Conservation (phyloP, 30 jellyfish, hydroid and myxozoan genomes). For the Sanderia malayensis region DNA sequence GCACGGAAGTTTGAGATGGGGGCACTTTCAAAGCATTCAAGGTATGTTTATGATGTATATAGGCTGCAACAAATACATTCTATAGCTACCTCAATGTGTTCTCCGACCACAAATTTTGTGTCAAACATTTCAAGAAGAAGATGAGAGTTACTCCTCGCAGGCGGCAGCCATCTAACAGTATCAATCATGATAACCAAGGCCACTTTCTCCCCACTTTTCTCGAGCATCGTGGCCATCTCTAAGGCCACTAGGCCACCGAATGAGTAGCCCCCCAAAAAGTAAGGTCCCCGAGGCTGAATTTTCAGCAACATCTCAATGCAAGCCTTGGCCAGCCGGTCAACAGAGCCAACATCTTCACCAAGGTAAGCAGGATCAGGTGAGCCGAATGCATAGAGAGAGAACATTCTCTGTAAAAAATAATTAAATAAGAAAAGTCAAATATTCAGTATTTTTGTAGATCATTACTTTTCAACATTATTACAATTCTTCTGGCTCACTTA, state of each 20-base stretch:
- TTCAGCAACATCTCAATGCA: conserved; percentile 29
- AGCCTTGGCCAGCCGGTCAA: conserved; percentile 45
- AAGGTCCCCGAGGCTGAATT: conserved; percentile 62
- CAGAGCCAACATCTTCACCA: conserved; percentile 60
- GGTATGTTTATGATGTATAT: too few relatives aligned
- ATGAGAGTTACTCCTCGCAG: conserved; percentile 52
- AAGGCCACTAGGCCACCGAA: conserved; percentile 64
- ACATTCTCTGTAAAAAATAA: conserved; percentile 41
- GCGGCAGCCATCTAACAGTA: conserved; percentile 65
- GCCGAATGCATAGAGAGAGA: conserved; percentile 52
- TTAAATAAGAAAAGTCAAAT: too few relatives aligned
- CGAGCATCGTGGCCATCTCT: conserved; percentile 60
- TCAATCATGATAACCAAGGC: conserved; percentile 67
- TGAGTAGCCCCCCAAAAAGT: conserved; percentile 62
- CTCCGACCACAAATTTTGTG: conserved; percentile 13
- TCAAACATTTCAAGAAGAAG: conserved; percentile 52
- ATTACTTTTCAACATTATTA: too few relatives aligned
- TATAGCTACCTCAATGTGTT: conserved; percentile 43
- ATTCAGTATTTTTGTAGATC: too few relatives aligned
- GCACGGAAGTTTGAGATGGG: too few relatives aligned
- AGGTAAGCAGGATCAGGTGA: conserved; percentile 49
- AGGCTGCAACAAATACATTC: too few relatives aligned
- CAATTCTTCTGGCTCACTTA: too few relatives aligned
- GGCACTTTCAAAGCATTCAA: too few relatives aligned
- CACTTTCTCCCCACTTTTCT: conserved; percentile 41